Base-by-base conservation (phyloP, 1,140 invertebrate genomes). In the Oryctes rhinoceros region DNA sequence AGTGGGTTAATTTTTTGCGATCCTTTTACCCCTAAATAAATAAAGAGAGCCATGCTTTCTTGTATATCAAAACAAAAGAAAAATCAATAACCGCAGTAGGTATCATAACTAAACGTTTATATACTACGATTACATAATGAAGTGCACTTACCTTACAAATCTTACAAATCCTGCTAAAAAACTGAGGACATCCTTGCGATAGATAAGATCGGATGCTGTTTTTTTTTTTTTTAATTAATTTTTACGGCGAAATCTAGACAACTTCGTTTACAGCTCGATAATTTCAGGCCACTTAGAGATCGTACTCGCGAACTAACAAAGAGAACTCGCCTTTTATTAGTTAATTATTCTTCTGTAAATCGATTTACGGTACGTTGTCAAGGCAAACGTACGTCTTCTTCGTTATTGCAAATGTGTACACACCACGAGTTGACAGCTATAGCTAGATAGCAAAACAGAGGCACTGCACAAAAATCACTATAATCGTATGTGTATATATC, bases 401-500 rank as follows among this genome's bases (percentile, higher is more conserved):
- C 35, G 24, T n/a, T 59, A 59, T 59, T 59, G 15, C 13, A 35
- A 71, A n/a, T n/a, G 24, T 11, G 20, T 71, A 30, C 35, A 37
- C 15, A 71, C 30, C 65, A 11, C 35, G 35, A 30, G 10, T 71
- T 9, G 24, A 13, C 3, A 71, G 11, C 10, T 71, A 30, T 71
- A 71, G 7, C 4, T 71, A 71, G 11, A 71, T 71, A 71, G 20
- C 35, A 35, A 71, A 35, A 30, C 35, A 71, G 0, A 71, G 20
- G 65, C 65, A 71, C 65, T 71, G 65, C 65, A 71, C 65, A 71
- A 71, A 59, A 71, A 71, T 71, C 65, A 35, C 65, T 5, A 71
- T 71, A 71, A 71, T 35, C 65, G 20, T 30, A 15, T 59, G 53
- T 71, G 13, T 71, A 37, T 71, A 20, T 71, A 37, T n/a, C n/a